Evolutionary conservation across 2,113 vertebrate genomes (phyloP).

Genomic region (Phyllostomus discolor): DNA sequence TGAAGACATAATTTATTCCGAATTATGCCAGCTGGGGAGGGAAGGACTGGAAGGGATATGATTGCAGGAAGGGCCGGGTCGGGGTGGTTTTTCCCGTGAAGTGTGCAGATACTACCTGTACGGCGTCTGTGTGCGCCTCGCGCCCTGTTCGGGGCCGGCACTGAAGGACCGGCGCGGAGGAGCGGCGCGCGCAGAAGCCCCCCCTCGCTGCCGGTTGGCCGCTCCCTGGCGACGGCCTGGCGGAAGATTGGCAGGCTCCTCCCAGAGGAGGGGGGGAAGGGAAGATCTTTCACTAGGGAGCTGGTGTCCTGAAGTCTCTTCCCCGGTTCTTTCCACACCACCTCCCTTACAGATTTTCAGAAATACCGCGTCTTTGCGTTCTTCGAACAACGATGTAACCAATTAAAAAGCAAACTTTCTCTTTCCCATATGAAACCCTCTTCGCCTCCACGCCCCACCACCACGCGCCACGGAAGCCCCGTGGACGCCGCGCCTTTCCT

Average conservation of each 20-base stretch:
- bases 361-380: neutral
- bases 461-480: neutral
- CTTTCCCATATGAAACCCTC: neutral
- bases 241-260: neutral
- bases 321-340: neutral
- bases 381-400: slow-evolving; percentile 27
- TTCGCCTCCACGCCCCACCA: neutral
- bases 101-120: slow-evolving; percentile 67
- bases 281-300: slow-evolving; percentile 11
- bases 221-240: neutral
- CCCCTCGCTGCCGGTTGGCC: neutral
- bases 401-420: slow-evolving; percentile 20
- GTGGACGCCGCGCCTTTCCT: neutral
- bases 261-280: neutral
- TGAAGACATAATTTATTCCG: slow-evolving; percentile 64
- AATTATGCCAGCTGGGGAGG: slow-evolving; percentile 42
- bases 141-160: slow-evolving; percentile 31
- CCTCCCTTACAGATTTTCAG: slow-evolving; percentile 41
- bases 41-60: slow-evolving; percentile 16
- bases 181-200: neutral
- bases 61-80: neutral
- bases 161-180: neutral
- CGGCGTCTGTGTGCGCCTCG: slow-evolving; percentile 10
- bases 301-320: slow-evolving; percentile 25
- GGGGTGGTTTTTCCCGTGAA: neutral